Conservation (phyloP, 1,140 invertebrate genomes). For the Ruditapes philippinarum region DNA sequence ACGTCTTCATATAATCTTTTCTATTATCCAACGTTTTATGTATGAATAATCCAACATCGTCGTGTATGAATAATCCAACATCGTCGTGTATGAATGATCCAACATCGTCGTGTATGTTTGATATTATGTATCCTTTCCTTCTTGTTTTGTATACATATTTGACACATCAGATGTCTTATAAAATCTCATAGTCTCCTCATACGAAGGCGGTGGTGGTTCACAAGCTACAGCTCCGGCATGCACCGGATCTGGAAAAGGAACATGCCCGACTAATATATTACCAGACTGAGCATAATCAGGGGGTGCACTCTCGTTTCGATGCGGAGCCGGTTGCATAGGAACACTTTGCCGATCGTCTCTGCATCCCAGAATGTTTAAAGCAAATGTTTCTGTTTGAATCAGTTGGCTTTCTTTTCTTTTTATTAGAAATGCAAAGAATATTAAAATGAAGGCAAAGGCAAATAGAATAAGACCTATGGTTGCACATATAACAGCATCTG, state of each 20-base stretch:
- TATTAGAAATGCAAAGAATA: background rate
- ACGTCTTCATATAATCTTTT: no score
- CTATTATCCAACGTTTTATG: no score
- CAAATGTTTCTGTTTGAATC: background rate
- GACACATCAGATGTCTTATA: no score
- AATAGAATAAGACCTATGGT: background rate
- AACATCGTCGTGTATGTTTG: no score
- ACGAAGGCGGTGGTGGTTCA: background rate
- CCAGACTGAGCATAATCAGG: background rate
- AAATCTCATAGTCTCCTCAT: background rate
- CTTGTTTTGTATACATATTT: no score
- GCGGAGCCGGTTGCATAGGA: background rate
- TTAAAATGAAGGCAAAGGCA: background rate
- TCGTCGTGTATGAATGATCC: no score
- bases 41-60: no score
- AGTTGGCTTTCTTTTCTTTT: background rate
- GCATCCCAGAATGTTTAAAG: background rate
- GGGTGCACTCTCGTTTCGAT: background rate
- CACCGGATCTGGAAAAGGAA: no score
- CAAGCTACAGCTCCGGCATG: background rate
- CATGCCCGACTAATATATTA: no score
- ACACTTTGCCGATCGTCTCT: background rate
- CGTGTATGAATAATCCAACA: no score
- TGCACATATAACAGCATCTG: background rate
- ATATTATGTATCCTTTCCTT: no score